Percentiles rank a stretch among this genome's conserved stretches.
phyloP scores from a whole-genome alignment of 1,140 invertebrate species.

The Drosophila nigrodunni region DNA sequence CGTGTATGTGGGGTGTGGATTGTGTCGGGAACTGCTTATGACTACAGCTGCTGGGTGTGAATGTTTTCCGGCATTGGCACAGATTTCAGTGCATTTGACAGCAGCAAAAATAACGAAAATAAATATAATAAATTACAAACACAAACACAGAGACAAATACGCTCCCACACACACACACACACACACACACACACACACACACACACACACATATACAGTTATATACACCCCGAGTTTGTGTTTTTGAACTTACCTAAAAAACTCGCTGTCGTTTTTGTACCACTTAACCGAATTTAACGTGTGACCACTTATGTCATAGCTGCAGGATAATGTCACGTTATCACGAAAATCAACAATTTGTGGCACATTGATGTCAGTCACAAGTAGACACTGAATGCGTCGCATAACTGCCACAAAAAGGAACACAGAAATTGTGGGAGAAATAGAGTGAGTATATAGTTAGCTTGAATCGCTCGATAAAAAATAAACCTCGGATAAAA shows the following conservation, averaged over 20 bases:
- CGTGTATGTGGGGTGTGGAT: constrained; percentile 9
- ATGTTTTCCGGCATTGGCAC: constrained; percentile 46
- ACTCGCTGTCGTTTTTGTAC: constrained; percentile 91
- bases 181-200: constrained; percentile 3
- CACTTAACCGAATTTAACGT: constrained; percentile 91
- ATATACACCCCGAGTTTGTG: constrained; percentile 3
- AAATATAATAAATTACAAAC: constrained; percentile 76
- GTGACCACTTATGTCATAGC: constrained; percentile 87
- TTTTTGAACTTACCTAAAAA: constrained; percentile 87
- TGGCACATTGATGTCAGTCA: constrained; percentile 84
- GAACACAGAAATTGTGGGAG: neutral
- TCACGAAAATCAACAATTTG: constrained; percentile 86
- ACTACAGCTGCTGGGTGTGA: constrained; percentile 14
- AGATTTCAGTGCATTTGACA: constrained; percentile 71
- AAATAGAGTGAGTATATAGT: constrained; percentile 19
- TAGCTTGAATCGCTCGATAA: constrained; percentile 33
- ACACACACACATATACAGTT: neutral
- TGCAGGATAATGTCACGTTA: constrained; percentile 86
- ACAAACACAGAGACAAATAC: constrained; percentile 26
- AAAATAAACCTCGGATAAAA: constrained; percentile 65
- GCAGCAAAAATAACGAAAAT: constrained; percentile 59
- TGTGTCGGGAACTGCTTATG: constrained; percentile 13
- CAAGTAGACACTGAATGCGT: constrained; percentile 79
- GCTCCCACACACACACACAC: no score
- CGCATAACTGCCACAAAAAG: constrained; percentile 54